These are phyloP conservation scores for Python bivittatus DNA, from an alignment of 2,113 vertebrate genomes.

Conservation along the genomic window DNA sequence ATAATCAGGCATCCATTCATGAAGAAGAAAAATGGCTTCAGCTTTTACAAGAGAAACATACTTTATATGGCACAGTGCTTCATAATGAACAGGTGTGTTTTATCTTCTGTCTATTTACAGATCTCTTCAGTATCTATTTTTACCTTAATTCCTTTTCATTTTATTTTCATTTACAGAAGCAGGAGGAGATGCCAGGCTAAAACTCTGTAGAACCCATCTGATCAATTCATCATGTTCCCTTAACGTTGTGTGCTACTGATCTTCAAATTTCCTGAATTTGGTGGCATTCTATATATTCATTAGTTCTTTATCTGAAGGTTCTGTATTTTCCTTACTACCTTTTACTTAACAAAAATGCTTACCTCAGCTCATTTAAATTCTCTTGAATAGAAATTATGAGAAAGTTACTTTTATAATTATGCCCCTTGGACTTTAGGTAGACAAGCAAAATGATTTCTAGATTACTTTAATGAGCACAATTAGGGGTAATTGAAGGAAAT, in stretches of 20 bases:
- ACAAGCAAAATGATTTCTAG: constrained; percentile 42
- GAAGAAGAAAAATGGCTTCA: not conserved
- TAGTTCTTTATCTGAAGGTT: constrained; percentile 28
- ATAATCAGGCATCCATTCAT: not conserved
- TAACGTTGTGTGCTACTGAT: constrained; percentile 27
- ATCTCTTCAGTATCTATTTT: constrained; percentile 19
- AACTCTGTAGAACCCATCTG: not conserved
- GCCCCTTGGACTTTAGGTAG: constrained; percentile 38
- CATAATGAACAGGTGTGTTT: constrained; percentile 13
- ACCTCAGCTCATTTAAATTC: constrained; percentile 29
- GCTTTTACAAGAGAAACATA: not conserved
- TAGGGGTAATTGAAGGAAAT: constrained; percentile 15
- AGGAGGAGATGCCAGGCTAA: not conserved
- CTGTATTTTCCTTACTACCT: constrained; percentile 24
- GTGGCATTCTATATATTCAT: constrained; percentile 5
- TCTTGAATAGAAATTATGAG: constrained; percentile 39
- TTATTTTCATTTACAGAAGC: not conserved
- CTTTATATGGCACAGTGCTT: not conserved
- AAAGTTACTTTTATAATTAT: constrained; percentile 40
- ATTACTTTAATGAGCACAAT: constrained; percentile 50
- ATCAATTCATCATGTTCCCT: constrained; percentile 16
- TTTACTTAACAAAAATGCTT: constrained; percentile 38
- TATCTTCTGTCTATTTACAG: not conserved
- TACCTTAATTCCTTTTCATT: constrained; percentile 8
- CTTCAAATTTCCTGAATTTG: not conserved